These are phyloP conservation scores for Phrynosoma blainvillii DNA, from an alignment of 2,113 vertebrate genomes.

Conservation along the genomic window DNA sequence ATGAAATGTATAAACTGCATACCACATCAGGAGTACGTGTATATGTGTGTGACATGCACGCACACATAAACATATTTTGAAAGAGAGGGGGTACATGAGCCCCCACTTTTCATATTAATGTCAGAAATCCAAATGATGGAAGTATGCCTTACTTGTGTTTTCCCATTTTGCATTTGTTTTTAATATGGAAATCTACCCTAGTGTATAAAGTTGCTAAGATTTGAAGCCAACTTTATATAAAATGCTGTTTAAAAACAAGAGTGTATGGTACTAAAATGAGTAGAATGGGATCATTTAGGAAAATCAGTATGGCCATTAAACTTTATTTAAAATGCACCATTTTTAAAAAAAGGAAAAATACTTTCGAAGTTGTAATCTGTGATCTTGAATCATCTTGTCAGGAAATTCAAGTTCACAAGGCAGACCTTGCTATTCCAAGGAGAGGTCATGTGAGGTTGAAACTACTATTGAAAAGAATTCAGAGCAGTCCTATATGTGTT, in stretches of 20 bases:
- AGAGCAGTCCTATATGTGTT: constrained; percentile 8
- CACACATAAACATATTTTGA: too few relatives aligned
- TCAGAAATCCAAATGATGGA: neutral
- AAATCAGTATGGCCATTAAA: neutral
- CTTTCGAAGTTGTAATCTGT: neutral
- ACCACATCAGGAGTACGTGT: neutral
- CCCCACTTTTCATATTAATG: neutral
- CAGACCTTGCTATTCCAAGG: constrained; percentile 8
- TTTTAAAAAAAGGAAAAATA: neutral
- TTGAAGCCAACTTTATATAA: neutral
- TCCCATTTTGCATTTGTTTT: neutral
- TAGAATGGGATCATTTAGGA: neutral
- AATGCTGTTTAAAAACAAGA: neutral
- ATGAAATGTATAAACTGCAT: too few relatives aligned
- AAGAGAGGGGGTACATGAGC: neutral
- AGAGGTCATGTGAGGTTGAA: constrained; percentile 26
- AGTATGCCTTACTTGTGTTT: neutral
- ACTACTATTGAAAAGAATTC: neutral
- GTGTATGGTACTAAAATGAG: neutral
- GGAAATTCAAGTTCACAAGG: neutral
- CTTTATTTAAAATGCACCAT: neutral
- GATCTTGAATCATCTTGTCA: neutral
- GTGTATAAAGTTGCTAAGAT: neutral
- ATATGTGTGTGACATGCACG: too few relatives aligned
- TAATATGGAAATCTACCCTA: neutral